These are phyloP conservation scores for Acyrthosiphon pisum DNA, from an alignment of 1,140 invertebrate species.

Conservation along the genomic window DNA sequence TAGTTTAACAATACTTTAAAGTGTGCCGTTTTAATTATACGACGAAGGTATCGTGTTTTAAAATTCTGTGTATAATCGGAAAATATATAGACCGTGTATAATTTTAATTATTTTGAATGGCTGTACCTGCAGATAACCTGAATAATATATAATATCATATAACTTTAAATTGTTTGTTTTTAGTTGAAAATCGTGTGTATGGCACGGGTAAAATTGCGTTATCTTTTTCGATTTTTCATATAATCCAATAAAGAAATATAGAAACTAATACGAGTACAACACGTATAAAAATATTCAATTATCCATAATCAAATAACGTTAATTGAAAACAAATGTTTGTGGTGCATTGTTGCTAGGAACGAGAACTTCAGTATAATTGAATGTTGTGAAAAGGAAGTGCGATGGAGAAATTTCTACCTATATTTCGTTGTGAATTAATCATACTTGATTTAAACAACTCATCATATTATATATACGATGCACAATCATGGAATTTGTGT, in stretches of 20 bases:
- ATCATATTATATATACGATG: neutral
- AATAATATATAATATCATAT: neutral
- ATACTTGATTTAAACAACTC: neutral
- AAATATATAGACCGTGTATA: neutral
- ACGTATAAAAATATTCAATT: neutral
- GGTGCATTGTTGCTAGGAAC: neutral
- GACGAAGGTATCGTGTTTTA: neutral
- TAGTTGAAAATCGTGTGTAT: neutral
- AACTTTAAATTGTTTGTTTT: neutral
- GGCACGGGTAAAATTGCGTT: neutral
- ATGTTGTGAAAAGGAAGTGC: neutral
- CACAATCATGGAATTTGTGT: neutral
- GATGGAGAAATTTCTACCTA: neutral
- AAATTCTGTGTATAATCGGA: neutral
- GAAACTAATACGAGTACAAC: neutral
- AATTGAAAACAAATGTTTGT: neutral
- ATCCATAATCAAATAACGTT: neutral
- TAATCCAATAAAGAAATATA: neutral
- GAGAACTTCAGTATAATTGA: neutral
- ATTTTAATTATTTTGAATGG: conserved; percentile 4
- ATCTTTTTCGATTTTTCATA: neutral
- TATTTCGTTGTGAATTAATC: neutral
- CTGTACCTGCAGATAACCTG: neutral
- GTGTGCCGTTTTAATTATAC: neutral
- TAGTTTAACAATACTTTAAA: neutral